A percentile compares a stretch with the other conserved stretches of the same genome.
These are phyloP conservation scores for Microtus ochrogaster DNA, from an alignment of 2,113 vertebrate species.

Conservation along the genomic window DNA sequence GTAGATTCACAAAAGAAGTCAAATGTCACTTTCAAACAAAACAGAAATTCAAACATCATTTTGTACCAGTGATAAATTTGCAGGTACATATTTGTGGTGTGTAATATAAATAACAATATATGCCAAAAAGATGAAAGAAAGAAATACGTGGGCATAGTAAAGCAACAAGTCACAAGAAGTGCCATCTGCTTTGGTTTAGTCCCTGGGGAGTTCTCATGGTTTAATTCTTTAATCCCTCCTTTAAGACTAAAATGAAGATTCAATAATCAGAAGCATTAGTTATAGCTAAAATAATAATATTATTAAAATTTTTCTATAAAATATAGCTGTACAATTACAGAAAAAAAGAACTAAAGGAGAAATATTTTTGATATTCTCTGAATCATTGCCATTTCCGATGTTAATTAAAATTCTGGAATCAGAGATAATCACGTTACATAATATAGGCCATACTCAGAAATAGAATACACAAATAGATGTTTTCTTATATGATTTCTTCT, in stretches of 20 bases:
- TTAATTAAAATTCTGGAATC: neutral
- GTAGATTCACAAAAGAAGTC: neutral
- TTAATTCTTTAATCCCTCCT: neutral
- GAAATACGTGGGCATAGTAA: neutral
- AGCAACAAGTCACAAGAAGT: neutral
- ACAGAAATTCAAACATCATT: neutral
- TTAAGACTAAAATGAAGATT: neutral
- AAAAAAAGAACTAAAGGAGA: neutral
- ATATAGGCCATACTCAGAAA: neutral
- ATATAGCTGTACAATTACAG: neutral
- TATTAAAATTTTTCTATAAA: neutral
- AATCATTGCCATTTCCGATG: neutral
- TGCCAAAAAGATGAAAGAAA: neutral
- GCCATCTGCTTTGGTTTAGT: neutral
- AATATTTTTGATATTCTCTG: neutral
- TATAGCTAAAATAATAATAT: neutral
- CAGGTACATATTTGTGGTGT: neutral
- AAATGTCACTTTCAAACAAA: neutral
- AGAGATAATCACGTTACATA: neutral
- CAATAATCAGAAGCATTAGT: neutral
- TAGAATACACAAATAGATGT: neutral
- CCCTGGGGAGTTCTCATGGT: neutral
- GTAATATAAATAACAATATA: neutral
- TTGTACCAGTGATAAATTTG: conserved; percentile 3
- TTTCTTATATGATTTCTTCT: neutral